Percentiles rank a stretch among this genome's conserved stretches.
These are phyloP conservation scores for Etheostoma nigrum DNA, from an alignment of 2,797 vertebrate genomes.

Conservation along the genomic window DNA sequence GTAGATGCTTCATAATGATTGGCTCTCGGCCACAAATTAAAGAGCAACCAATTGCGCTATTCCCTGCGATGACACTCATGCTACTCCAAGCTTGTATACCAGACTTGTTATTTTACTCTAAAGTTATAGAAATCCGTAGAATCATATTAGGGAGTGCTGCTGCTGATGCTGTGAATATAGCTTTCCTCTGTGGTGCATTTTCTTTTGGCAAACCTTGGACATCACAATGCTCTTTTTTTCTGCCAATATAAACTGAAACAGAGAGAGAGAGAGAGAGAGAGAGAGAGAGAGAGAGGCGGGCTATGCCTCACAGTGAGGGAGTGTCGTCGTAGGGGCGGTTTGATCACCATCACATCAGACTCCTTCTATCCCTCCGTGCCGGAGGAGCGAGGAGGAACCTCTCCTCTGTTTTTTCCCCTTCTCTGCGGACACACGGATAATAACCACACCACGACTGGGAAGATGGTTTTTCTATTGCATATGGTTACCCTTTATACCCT, in stretches of 20 bases:
- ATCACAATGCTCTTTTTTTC: slow-evolving; percentile 36
- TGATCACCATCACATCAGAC: slow-evolving; percentile 57
- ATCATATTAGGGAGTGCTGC: background rate
- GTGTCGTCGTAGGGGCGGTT: slow-evolving; percentile 70
- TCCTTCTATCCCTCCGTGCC: slow-evolving; percentile 69
- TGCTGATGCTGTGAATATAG: background rate
- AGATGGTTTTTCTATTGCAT: slow-evolving; percentile 75
- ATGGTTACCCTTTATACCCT: slow-evolving; percentile 65
- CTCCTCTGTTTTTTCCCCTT: slow-evolving; percentile 28
- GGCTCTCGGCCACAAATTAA: background rate
- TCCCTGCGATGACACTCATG: background rate
- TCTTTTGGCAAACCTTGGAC: slow-evolving; percentile 19
- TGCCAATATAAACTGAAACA: slow-evolving; percentile 47
- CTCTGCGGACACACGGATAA: slow-evolving; percentile 67
- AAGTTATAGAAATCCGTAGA: slow-evolving; percentile 1
- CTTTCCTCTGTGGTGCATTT: slow-evolving; percentile 15
- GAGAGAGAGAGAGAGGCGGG: slow-evolving; percentile 34
- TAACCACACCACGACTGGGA: slow-evolving; percentile 49
- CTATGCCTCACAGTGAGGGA: slow-evolving; percentile 56
- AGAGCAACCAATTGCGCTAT: background rate
- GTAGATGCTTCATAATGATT: background rate
- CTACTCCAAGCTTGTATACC: background rate
- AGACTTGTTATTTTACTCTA: too few relatives aligned
- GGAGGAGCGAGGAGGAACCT: slow-evolving; percentile 72
- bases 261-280: background rate